Evolutionary conservation across 2,113 vertebrate species (phyloP), one percentile per base, ranked within the genome.

Genomic region (Sterrhoptilus dennistouni): DNA sequence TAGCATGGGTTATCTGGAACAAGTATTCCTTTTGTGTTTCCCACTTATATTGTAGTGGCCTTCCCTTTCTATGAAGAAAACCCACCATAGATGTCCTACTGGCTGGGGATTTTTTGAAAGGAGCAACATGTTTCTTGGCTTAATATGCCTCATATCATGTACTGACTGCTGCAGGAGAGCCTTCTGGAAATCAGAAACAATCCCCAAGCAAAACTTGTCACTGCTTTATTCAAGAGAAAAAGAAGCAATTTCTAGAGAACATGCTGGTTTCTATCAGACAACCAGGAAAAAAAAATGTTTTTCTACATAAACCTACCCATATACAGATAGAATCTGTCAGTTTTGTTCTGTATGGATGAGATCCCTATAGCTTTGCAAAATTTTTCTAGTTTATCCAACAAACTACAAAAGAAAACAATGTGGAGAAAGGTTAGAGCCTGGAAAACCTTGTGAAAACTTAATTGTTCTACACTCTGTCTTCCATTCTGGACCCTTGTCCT

Each of bases 401-500:
- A 44, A 19, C 12, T 29, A 22, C 13, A 56, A 45, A 52, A 3
- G 7, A 80, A 74, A 75, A 75, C 17, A 59, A 3, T 13, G 20
- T 4, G 9, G 17, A 60, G 31, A 66, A 87, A 14, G 42, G 5
- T 38, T 47, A 40, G 23, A 56, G 5, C 3, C 35, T 25, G 35
- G 24, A 66, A 66, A 50, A 49, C 24, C 16, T 57, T 66, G 42
- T 31, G 29, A 57, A 24, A 40, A 56, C 25, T 66, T 42, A 42
- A 35, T 25, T 57, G 25, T 21, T 57, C 52, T 25, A 31, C 27
- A 20, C 8, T 33, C 7, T 92, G 59, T 60, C 35, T 35, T 69
- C 6, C 17, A 1, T 35, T 77, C 5, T 45, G 31, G 28, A 33
- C 1, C 0, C 19, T 63, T 25, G 38, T 21, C 4, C 7, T 36